phyloP scores from a whole-genome alignment of 2,797 vertebrate genomes.

The Discoglossus pictus region DNA sequence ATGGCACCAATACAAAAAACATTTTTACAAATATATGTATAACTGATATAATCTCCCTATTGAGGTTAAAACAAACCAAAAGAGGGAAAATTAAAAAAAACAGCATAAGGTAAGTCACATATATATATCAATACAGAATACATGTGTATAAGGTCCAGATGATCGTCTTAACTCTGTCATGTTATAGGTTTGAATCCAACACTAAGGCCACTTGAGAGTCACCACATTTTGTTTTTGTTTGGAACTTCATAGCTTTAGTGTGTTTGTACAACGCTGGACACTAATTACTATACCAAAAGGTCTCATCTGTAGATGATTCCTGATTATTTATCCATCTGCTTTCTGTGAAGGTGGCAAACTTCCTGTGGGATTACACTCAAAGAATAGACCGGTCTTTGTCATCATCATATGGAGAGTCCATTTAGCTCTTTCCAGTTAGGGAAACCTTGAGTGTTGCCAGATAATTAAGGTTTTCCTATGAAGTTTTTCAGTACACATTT shows the following conservation, averaged over 20 bases:
- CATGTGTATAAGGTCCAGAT: too few species aligned
- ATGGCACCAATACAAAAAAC: too few species aligned
- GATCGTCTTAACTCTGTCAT: not conserved
- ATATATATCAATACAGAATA: too few species aligned
- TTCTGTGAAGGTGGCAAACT: not conserved
- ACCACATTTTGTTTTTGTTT: conserved; percentile 21
- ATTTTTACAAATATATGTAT: too few species aligned
- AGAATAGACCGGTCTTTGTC: not conserved
- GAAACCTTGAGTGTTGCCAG: too few species aligned
- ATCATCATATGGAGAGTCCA: not conserved
- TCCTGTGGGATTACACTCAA: conserved; percentile 3
- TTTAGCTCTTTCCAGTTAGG: not conserved
- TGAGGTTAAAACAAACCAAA: too few species aligned
- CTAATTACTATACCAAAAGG: conserved; percentile 12
- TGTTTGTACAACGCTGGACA: conserved; percentile 2
- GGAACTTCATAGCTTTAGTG: not conserved
- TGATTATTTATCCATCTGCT: conserved; percentile 8
- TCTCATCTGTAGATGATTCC: conserved; percentile 24
- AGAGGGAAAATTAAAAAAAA: too few species aligned
- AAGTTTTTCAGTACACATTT: too few species aligned
- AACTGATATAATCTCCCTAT: too few species aligned
- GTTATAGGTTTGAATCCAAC: not conserved
- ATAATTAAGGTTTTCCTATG: too few species aligned
- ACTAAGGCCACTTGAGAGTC: not conserved
- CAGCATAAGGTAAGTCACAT: too few species aligned